Conservation (phyloP, 2,113 vertebrate genomes). For the Oryzias javanicus region DNA sequence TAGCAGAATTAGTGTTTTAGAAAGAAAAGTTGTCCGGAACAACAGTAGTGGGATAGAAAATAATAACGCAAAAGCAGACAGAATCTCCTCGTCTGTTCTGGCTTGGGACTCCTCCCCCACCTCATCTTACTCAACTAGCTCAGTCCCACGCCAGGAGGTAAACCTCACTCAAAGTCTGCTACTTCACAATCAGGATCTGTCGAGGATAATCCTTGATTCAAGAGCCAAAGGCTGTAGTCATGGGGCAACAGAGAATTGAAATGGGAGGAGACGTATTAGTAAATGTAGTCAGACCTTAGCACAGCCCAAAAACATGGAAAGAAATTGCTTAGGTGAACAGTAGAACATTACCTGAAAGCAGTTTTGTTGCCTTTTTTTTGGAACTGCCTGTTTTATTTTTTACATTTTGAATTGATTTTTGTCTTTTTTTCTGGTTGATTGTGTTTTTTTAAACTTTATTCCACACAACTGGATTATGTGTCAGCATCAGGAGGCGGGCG, state of each 20-base stretch:
- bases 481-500: slow-evolving; percentile 3
- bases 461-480: slow-evolving; percentile 9
- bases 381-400: slow-evolving; percentile 18
- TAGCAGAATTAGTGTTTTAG: slow-evolving; percentile 35
- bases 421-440: slow-evolving; percentile 1
- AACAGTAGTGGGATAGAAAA: background rate
- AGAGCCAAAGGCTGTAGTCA: slow-evolving; percentile 8
- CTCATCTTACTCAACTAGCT: background rate
- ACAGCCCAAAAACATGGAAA: slow-evolving; percentile 5
- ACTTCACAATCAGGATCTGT: slow-evolving; percentile 57
- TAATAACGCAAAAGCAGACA: background rate
- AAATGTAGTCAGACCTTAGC: slow-evolving; percentile 11
- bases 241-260: slow-evolving; percentile 3
- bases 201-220: slow-evolving; percentile 64
- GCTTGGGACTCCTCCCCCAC: slow-evolving; percentile 13
- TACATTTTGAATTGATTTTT: slow-evolving; percentile 9
- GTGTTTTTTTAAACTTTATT: background rate
- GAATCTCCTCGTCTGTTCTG: background rate
- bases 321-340: slow-evolving; percentile 28
- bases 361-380: background rate
- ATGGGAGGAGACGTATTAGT: slow-evolving; percentile 6
- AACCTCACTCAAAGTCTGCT: slow-evolving; percentile 63
- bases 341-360: background rate
- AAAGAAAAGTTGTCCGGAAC: slow-evolving; percentile 14
- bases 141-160: slow-evolving; percentile 58